Evolutionary conservation across 1,140 invertebrate species (phyloP), one percentile per base, ranked within the genome.

Genomic region (Zaprionus vittiger): DNA sequence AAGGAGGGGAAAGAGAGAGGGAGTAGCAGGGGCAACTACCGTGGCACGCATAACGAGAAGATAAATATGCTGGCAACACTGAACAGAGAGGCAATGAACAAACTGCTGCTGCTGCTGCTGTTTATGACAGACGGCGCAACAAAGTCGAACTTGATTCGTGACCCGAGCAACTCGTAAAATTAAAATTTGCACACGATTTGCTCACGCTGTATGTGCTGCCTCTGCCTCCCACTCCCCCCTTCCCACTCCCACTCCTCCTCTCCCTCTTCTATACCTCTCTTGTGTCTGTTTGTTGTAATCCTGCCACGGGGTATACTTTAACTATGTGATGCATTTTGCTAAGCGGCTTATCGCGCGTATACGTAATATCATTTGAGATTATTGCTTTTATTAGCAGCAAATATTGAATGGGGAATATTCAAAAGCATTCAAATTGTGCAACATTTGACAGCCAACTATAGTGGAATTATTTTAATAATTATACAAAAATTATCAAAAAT

Each of bases 121-220:
- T 81, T 87, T 87, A 89, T 89, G 85, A 90, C 84, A 76, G 77
- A 54, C 65, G 59, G 71, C 52, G 65, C 69, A 67, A 72, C 69
- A 83, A 67, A 73, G 71, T 72, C 63, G 54, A 69, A 73, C 34
- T 79, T 79, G 61, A 63, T 71, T 78, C 68, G 55, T 68, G 52
- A 73, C 28, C 31, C 49, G 55, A 69, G 41, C 24, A 24, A 67
- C 73, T 83, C 80, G 73, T 87, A 78, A 87, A 87, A 83, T 87
- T 80, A 89, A 87, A 83, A 78, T 87, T 87, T 87, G 66, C 73
- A 75, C 83, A 83, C 83, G 77, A 86, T 83, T 83, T 70, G 57
- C 26, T 26, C 44, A n/a, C 59, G 44, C 49, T 44, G 22, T 38
- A 14, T 61, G 17, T 28, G 5, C 26, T 24, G 20, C 57, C 47